Percentiles rank a stretch among this genome's conserved stretches.
Conservation (phyloP, 2,797 vertebrate genomes). For the Thaleichthys pacificus region DNA sequence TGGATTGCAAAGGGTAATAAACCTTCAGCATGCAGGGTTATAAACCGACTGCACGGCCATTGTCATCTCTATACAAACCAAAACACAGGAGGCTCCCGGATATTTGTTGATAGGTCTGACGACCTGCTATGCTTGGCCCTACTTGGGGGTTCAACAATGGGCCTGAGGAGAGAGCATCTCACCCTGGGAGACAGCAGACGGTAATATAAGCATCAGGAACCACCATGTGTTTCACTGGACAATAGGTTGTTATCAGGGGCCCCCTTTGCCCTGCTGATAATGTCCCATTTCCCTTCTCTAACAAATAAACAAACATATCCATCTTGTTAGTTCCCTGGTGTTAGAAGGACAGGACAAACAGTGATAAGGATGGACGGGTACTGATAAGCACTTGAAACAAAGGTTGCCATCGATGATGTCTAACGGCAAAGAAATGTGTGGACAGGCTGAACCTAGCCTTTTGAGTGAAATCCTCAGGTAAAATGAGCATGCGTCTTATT, state of each 20-base stretch:
- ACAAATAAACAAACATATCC: constrained; percentile 39
- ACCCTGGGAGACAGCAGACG: constrained; percentile 26
- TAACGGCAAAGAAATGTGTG: constrained; percentile 33
- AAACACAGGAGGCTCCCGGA: background rate
- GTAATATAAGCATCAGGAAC: constrained; percentile 59
- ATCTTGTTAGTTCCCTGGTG: constrained; percentile 31
- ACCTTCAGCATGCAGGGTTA: constrained; percentile 14
- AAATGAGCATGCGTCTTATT: background rate
- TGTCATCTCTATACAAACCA: background rate
- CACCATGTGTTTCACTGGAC: constrained; percentile 59
- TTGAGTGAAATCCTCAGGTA: background rate
- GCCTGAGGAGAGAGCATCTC: background rate
- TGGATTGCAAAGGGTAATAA: constrained; percentile 18
- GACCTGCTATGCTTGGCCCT: background rate
- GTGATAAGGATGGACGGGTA: constrained; percentile 49
- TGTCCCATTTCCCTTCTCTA: constrained; percentile 43
- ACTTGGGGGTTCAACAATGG: background rate
- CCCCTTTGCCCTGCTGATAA: constrained; percentile 69
- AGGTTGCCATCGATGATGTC: constrained; percentile 41
- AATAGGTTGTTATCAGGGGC: constrained; percentile 66
- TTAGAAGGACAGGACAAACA: constrained; percentile 44
- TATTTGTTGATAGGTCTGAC: background rate
- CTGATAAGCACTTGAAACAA: constrained; percentile 67
- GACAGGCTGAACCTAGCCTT: background rate
- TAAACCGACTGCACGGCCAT: constrained; percentile 10